A percentile compares a stretch with the other conserved stretches of the same genome.
phyloP scores from a whole-genome alignment of 2,888 invertebrate genomes.

The Pristionchus maxplancki region DNA sequence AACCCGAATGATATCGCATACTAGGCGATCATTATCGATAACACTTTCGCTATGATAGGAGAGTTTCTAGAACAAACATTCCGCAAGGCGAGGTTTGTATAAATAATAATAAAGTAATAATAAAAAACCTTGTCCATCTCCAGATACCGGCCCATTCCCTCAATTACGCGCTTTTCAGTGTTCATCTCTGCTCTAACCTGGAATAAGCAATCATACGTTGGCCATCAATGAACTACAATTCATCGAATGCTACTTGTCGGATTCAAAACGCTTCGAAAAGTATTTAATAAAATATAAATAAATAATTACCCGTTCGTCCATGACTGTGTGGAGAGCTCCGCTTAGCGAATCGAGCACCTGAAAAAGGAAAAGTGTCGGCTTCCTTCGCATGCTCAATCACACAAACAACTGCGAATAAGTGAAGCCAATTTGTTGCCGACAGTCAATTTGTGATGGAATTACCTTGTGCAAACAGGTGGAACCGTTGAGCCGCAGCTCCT shows the following conservation, averaged over 20 bases:
- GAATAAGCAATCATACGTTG: too few species aligned
- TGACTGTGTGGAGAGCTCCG: conserved; percentile 26
- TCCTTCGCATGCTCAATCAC: neutral
- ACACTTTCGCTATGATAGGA: too few species aligned
- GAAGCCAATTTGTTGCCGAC: neutral
- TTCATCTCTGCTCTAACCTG: conserved; percentile 62
- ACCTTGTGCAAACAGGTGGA: conserved; percentile 63
- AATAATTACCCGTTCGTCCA: conserved; percentile 52
- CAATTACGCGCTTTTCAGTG: conserved; percentile 61
- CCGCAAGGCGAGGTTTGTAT: too few species aligned
- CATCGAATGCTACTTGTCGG: too few species aligned
- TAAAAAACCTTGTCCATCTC: conserved; percentile 66
- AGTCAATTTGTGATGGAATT: neutral
- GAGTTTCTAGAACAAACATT: too few species aligned
- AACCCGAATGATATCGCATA: neutral
- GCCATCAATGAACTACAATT: too few species aligned
- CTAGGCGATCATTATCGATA: too few species aligned
- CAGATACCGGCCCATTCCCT: conserved; percentile 57
- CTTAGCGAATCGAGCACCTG: conserved; percentile 32
- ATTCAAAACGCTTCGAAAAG: too few species aligned
- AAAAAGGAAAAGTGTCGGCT: conserved; percentile 8
- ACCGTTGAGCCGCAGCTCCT: conserved; percentile 59
- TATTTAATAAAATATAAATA: too few species aligned
- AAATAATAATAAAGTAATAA: too few species aligned
- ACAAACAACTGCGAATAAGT: neutral